Base-by-base conservation (phyloP, 2,797 vertebrate genomes). In the Pampus argenteus region DNA sequence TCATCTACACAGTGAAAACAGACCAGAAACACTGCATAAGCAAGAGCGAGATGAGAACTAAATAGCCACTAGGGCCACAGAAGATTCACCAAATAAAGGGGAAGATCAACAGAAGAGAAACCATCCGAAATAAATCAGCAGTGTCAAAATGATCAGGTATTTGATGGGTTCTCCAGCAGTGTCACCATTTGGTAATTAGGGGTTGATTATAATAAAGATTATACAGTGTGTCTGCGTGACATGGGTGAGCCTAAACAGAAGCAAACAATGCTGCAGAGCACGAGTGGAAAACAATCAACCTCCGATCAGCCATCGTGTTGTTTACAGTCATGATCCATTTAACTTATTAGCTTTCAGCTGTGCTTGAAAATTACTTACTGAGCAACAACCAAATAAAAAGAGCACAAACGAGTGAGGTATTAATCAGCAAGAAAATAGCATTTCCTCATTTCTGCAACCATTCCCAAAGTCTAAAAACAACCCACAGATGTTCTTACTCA, bases 241-340 rank as follows among this genome's bases (percentile, higher is more conserved):
- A 73, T 15, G 51, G 28, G 23, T 40, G 52, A 71, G 66, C 47
- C 26, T 13, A 31, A 61, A 73, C 29, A 44, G 42, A 67, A 28
- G 29, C 52, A 77, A 82, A 80, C 61, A 79, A 62, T 6, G 13
- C 78, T 22, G 71, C 82, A 42, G 70, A 76, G 79, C 61, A 55
- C 44, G n/a, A 51, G 70, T 66, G 59, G 42, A 74, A 79, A 82
- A 81, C 66, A 81, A 76, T 86, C 82, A 80, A 62, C 42, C 59
- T 60, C 61, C 8, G 47, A 83, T 80, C 78, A 72, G 63, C 66
- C 66, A 54, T 76, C 70, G 38, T 69, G 61, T 65, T 77, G 82
- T 87, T 91, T 74, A 79, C 84, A 74, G 86, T 79, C 84, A 86
- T 72, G 75, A 90, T 86, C 69, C 81, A 88, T 86, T 86, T 75